Conservation (phyloP, 1,140 invertebrate genomes). For the Brachionus manjavacas region DNA sequence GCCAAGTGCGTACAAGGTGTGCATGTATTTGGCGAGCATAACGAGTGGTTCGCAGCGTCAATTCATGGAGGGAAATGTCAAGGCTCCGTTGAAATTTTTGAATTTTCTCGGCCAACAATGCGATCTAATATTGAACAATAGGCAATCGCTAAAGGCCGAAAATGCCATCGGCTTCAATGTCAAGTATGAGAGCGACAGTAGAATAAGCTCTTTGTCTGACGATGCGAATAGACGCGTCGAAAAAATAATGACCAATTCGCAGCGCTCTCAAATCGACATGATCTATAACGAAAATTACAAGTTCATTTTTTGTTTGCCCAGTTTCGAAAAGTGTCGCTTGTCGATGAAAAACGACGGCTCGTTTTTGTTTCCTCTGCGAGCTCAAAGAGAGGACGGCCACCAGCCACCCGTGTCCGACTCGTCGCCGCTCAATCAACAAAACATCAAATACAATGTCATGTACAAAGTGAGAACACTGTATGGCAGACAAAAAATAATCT, state of each 20-base stretch:
- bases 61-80: background rate
- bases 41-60: background rate
- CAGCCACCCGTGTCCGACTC: too few species aligned
- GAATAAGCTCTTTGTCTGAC: background rate
- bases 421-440: background rate
- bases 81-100: constrained; percentile 38
- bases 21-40: background rate
- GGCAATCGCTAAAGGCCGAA: background rate
- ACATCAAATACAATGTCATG: constrained; percentile 26
- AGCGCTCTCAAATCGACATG: constrained; percentile 27
- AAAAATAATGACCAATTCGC: constrained; percentile 33
- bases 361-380: background rate
- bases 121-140: background rate
- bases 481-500: background rate
- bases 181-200: background rate
- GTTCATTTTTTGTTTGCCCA: background rate
- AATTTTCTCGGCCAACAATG: constrained; percentile 36
- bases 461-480: constrained; percentile 36
- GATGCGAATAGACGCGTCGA: background rate
- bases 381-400: too few species aligned
- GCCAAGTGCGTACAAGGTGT: constrained; percentile 34
- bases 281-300: constrained; percentile 27
- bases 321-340: constrained; percentile 21
- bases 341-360: constrained; percentile 40
- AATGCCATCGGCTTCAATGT: constrained; percentile 11